Base-by-base conservation (phyloP, 2,113 vertebrate species). In the Crotophaga sulcirostris region DNA sequence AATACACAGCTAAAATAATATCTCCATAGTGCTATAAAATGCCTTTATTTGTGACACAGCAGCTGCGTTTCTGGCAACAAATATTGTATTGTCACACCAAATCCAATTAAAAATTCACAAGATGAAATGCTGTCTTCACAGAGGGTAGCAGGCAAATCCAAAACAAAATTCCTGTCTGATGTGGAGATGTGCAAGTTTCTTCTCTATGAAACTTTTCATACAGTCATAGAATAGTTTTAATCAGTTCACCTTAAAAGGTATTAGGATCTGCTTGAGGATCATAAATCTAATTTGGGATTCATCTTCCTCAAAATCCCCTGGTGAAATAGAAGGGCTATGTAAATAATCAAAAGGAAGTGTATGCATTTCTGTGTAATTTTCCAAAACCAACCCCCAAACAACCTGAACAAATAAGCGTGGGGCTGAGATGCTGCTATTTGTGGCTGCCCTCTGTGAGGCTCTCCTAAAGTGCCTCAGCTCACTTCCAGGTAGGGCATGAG, bases 1-100 rank as follows among this genome's bases (percentile, higher is more conserved):
- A 95, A 91, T 84, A 60, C 73, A 10, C 36, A 76, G 51, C 75
- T 91, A 94, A 85, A 93, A 83, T 78, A 93, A 51, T 89, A 54
- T 60, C 66, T 66, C 5, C 29, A 9, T 36, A 51, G 28, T 84
- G 33, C 52, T 70, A 31, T 92, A 58, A 87, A 89, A 60, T 0
- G 10, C 86, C 68, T 87, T 80, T 91, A 69, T 91, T 94, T 93
- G 68, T 49, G 42, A 66, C 40, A 85, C 44, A 89, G 67, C 96
- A 91, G 87, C 91, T 95, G 93, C 6, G 0, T 89, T 78, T 89
- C 59, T 90, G 66, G 56, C 91, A 90, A 86, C 86, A 94, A 82
- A 26, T 88, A 67, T n/a, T 60, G 72, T 67, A 87, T 83, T 95
- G 89, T 94, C 7, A 4, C 55, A 80, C 13, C 59, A 87, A 87